Evolutionary conservation across 2,888 invertebrate genomes (phyloP), one percentile per base, ranked within the genome.

Genomic region (Epicampocera succincta): DNA sequence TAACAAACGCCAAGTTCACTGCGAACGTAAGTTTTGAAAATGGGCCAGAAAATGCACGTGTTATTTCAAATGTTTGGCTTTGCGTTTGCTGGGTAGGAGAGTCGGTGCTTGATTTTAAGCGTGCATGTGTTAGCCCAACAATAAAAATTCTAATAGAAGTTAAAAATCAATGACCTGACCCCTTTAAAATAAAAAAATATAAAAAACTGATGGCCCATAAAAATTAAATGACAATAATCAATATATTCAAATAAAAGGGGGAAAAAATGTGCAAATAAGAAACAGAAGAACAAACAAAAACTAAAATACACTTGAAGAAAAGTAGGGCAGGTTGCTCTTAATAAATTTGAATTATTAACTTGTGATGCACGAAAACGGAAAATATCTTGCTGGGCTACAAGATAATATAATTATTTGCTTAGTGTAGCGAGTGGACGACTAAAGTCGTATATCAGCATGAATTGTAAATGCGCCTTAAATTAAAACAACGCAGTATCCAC

Each of bases 141-240:
- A 58, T 50, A 61, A 44, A 11, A 42, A 17, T 44, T 29, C 46
- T 6, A 66, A 58, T 11, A 74, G 17, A 33, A 61, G 42, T 58
- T 58, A 58, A 42, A 9, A 29, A 60, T 60, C 58, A 4, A 19
- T 29, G 48, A 29, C n/a, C 13, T 50, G 40, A 17, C 8, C 25
- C 11, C 25, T 3, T 38, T 12, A 9, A 48, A 60, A n/a, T 29
- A 15, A 29, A 40, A 21, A 42, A 54, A 15, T 3, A 68, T 40
- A 63, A 50, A 50, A 78, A 78, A 65, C 44, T 83, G 29, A 83
- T 76, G 77, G 77, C 58, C 38, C 69, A 79, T 80, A 80, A 80
- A 80, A 71, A 69, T 61, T 46, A 74, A 74, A 78, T 52, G 71
- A 48, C 38, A 65, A 78, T 38, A 75, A 80, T 75, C 77, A 80